Base-by-base conservation (phyloP, 2,797 vertebrate genomes). In the Hypotaenidia philippensis region DNA sequence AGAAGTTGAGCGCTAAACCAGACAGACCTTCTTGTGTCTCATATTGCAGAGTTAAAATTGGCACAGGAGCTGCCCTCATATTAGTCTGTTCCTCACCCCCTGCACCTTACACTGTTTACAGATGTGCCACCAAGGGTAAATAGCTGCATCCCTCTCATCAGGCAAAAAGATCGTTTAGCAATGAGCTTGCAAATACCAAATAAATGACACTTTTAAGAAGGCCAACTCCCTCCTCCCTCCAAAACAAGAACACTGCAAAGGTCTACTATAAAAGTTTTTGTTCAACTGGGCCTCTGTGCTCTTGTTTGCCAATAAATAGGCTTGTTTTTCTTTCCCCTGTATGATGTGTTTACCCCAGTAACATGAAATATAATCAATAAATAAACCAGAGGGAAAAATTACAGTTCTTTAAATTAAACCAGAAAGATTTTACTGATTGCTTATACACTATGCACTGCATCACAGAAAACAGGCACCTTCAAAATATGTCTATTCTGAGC, bases 381-480 rank as follows among this genome's bases (percentile, higher is more conserved):
- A 87, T 81, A 93, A 92, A 91, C 61, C 75, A 94, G 92, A 94
- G 50, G 52, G 83, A 90, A 96, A 84, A 91, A 95, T 94, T 94
- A 83, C 68, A 95, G 89, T 83, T 63, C 77, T 91, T 97, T 97
- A 95, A 96, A 96, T 97, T 92, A 97, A 97, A 92, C 78, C 52
- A 75, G 89, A 65, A 90, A 74, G 74, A 92, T 89, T 85, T 92
- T 91, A 74, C 83, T 86, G 64, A 94, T 95, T 96, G 63, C 55
- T 94, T 80, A 65, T 78, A 50, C 38, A 50, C 78, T 74, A 63
- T 83, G 27, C 59, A 55, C 45, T 36, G 80, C 3, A 29, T 93
- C 88, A 88, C 6, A 89, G 92, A 72, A 94, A 85, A 88, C 22
- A 81, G n/a, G 25, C 12, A 60, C 56, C 36, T 87, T 53, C 77